Percentiles rank a stretch among this genome's conserved stretches.
Evolutionary conservation across 64 coral and sea anemone genomes (phyloP).

Genomic region (Dendronephthya gigantea): DNA sequence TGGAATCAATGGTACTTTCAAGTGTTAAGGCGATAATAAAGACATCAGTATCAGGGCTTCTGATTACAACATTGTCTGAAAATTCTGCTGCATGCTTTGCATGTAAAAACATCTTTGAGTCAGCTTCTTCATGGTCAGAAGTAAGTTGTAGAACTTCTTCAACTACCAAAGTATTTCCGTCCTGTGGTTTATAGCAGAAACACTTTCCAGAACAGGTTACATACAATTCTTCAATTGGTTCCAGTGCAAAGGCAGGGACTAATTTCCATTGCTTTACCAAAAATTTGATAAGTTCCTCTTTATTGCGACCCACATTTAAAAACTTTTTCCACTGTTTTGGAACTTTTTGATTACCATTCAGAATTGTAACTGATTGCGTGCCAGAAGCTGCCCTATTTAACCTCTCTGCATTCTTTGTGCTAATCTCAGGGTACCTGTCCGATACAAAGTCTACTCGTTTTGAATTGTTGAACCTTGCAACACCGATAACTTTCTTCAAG

Average conservation of each 20-base stretch:
- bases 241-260: not conserved
- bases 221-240: not conserved
- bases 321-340: constrained; percentile 8
- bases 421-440: constrained; percentile 1
- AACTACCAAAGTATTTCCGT: not conserved
- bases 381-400: not conserved
- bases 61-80: not conserved
- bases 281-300: not conserved
- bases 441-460: not conserved
- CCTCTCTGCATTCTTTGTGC: constrained; percentile 20
- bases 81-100: not conserved
- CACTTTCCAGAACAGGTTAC: not conserved
- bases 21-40: not conserved
- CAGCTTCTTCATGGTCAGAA: constrained; percentile 10
- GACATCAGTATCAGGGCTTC: constrained; percentile 8
- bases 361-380: not conserved
- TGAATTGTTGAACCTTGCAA: not conserved
- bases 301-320: not conserved
- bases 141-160: not conserved
- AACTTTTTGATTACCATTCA: constrained; percentile 7
- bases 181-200: not conserved
- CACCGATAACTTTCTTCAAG: not conserved
- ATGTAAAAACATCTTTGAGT: not conserved
- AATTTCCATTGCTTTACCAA: not conserved
- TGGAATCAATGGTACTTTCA: not conserved